phyloP scores from a whole-genome alignment of 2,113 vertebrate genomes.

The Daphoenositta chrysoptera region DNA sequence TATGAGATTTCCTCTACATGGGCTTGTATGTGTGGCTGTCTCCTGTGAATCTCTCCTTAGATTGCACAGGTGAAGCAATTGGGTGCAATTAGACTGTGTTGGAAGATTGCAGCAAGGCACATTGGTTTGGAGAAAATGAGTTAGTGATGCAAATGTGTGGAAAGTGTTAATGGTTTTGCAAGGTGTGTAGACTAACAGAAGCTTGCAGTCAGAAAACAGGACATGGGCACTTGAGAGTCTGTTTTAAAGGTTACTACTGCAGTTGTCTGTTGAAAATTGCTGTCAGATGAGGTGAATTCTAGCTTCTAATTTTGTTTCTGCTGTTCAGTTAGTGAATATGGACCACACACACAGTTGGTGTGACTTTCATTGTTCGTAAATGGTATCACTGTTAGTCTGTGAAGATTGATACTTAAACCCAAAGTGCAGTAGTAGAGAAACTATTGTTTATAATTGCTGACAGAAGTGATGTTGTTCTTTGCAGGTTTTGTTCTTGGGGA shows the following conservation, averaged over 20 bases:
- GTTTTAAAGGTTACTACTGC: neutral
- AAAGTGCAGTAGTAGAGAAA: neutral
- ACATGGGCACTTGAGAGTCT: neutral
- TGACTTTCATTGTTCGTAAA: neutral
- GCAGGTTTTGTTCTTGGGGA: neutral
- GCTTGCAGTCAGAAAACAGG: neutral
- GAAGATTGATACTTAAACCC: neutral
- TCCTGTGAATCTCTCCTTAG: neutral
- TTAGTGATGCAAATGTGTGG: neutral
- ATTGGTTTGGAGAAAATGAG: neutral
- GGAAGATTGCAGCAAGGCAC: neutral
- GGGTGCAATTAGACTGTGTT: neutral
- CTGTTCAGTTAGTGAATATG: neutral
- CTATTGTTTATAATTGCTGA: neutral
- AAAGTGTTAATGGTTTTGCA: neutral
- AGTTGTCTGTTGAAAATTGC: neutral
- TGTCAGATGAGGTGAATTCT: neutral
- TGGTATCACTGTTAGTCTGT: neutral
- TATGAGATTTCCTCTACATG: neutral
- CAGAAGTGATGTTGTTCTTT: neutral
- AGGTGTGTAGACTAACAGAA: neutral
- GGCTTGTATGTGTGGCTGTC: accelerated
- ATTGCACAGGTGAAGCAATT: neutral
- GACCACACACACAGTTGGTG: neutral
- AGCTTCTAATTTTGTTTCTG: neutral